These are phyloP conservation scores for Cynopterus brachyotis DNA, from an alignment of 2,113 vertebrate genomes.

Conservation along the genomic window DNA sequence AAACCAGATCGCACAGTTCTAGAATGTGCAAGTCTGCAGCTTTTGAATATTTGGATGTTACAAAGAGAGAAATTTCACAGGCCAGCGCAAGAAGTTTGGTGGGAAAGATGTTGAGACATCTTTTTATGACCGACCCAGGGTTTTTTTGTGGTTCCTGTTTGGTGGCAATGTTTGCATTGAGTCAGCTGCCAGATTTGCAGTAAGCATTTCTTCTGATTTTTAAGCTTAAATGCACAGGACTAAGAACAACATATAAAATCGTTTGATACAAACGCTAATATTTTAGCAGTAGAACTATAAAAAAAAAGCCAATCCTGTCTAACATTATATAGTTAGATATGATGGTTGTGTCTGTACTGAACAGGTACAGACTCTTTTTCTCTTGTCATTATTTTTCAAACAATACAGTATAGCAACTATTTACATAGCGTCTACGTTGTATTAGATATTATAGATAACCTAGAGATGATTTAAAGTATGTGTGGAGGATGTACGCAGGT, in stretches of 20 bases:
- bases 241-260: background rate
- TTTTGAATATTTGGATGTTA: background rate
- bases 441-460: background rate
- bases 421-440: no score
- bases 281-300: background rate
- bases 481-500: no score
- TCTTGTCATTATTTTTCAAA: no score
- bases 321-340: background rate
- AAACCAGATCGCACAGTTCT: background rate
- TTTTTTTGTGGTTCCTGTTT: constrained; percentile 35
- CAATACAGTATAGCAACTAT: background rate
- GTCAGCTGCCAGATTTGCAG: background rate
- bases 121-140: background rate
- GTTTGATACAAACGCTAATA: background rate
- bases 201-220: background rate
- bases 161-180: background rate
- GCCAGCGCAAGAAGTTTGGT: background rate
- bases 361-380: background rate
- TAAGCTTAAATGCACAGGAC: constrained; percentile 3
- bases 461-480: background rate
- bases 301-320: background rate
- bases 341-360: background rate
- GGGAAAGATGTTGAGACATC: background rate
- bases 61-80: constrained; percentile 10
- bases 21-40: background rate